phyloP scores from a whole-genome alignment of 2,888 invertebrate genomes.

The Griposia aprilina region DNA sequence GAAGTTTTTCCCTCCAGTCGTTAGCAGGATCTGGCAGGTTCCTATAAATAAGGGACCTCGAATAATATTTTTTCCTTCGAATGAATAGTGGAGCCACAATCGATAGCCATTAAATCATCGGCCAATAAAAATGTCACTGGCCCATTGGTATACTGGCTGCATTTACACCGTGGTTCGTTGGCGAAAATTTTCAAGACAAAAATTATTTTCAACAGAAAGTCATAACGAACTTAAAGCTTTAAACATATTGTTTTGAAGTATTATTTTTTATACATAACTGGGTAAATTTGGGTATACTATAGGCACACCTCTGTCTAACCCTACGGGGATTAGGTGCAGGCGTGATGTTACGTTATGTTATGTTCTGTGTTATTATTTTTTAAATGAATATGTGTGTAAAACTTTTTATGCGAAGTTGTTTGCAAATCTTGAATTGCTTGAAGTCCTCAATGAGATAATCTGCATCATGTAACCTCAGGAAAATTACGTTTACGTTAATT shows the following conservation, averaged over 20 bases:
- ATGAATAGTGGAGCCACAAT: constrained; percentile 84
- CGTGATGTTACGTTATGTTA: not conserved
- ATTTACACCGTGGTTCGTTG: constrained; percentile 78
- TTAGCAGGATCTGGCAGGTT: constrained; percentile 47
- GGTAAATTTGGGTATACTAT: not conserved
- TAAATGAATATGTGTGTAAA: not conserved
- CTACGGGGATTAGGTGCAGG: not conserved
- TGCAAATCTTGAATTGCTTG: not conserved
- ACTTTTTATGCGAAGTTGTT: not conserved
- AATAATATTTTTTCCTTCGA: constrained; percentile 76
- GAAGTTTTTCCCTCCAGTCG: constrained; percentile 42
- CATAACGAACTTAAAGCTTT: not conserved
- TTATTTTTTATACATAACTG: not conserved
- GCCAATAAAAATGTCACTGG: constrained; percentile 89
- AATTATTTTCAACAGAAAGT: not conserved
- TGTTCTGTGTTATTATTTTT: not conserved
- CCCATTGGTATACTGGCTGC: constrained; percentile 71
- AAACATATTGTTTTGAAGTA: not conserved
- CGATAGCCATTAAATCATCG: constrained; percentile 88
- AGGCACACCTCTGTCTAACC: not conserved
- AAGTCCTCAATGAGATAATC: not conserved
- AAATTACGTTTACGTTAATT: not conserved
- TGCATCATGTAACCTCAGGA: not conserved
- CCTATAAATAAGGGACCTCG: constrained; percentile 65
- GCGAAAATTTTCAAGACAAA: not conserved